phyloP scores from a whole-genome alignment of 35 echinoderm and acorn worm species.

The Heliocidaris erythrogramma region DNA sequence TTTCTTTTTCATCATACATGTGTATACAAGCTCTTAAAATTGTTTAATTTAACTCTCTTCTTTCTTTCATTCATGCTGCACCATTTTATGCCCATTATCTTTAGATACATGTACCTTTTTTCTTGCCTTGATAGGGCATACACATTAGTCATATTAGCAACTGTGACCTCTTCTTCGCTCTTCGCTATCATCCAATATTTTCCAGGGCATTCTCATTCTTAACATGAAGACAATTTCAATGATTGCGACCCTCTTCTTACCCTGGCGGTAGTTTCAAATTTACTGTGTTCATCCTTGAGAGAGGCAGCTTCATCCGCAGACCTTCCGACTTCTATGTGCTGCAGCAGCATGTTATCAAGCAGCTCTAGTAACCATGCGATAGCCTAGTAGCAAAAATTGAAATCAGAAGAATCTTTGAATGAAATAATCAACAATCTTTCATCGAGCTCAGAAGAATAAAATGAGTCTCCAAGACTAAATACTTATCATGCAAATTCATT shows the following conservation, averaged over 20 bases:
- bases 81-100: no score
- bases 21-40: no score
- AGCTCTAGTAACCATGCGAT: slow-evolving; percentile 89
- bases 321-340: slow-evolving; percentile 79
- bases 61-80: no score
- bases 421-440: background rate
- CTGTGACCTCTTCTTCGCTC: background rate
- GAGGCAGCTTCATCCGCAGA: slow-evolving; percentile 78
- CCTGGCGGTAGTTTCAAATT: slow-evolving; percentile 89
- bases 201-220: no score
- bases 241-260: slow-evolving; percentile 41
- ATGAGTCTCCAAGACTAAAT: no score
- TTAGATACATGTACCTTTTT: no score
- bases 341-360: slow-evolving; percentile 69
- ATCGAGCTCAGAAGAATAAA: background rate
- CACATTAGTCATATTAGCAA: background rate
- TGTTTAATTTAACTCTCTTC: no score
- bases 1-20: no score
- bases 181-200: background rate
- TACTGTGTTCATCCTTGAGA: slow-evolving; percentile 76
- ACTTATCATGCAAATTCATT: no score
- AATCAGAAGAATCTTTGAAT: background rate
- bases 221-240: no score
- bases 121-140: no score
- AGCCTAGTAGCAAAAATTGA: slow-evolving; percentile 50